Evolutionary conservation across 2,797 vertebrate species (phyloP), one percentile per base, ranked within the genome.

Genomic region (Tachyglossus aculeatus): DNA sequence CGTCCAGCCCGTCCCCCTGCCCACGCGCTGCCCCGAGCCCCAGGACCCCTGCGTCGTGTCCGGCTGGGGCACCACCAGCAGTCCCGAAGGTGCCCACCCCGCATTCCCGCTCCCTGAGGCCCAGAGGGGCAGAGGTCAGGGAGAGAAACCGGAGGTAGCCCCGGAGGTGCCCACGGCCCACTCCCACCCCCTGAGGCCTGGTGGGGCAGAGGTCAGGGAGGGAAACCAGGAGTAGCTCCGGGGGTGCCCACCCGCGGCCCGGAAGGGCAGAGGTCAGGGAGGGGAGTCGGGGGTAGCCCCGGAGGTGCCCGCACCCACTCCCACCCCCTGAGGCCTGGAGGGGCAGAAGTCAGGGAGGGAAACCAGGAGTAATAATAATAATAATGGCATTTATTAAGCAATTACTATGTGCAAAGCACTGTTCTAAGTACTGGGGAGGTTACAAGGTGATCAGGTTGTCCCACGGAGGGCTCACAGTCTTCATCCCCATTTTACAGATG

Each of bases 1-100:
- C 25, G 86, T 84, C 64, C 67, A 75, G 62, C 52, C 79, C 55
- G 60, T 87, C 31, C 5, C 8, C 6, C 61, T 86, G 67, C 11
- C 79, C 1, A 14, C 53, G 4, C 34, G 3, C 15, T 84, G 83
- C 9, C n/a, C 77, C 56, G 29, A 18, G 13, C 40, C 5, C 3
- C 72, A 72, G 61, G 69, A 79, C 74, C 61, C 51, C 31, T 86
- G 83, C 38, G 62, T 19, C 60, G 74, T 87, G 47, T 87, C 79
- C 0, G 81, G 86, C 72, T 82, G 86, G 81, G 83, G 86, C 47
- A 84, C 77, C 0, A 18, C 78, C 43, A 73, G 70, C 58, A 86
- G 83, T 37, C 81, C 81, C n/a, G 51, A 21, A 84, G 86, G 81
- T 86, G 86, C 32, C 13, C 12, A 29, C 25, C 11, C 39, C 36